Conservation (phyloP, 2,797 vertebrate species). For the Cetoscarus ocellatus region DNA sequence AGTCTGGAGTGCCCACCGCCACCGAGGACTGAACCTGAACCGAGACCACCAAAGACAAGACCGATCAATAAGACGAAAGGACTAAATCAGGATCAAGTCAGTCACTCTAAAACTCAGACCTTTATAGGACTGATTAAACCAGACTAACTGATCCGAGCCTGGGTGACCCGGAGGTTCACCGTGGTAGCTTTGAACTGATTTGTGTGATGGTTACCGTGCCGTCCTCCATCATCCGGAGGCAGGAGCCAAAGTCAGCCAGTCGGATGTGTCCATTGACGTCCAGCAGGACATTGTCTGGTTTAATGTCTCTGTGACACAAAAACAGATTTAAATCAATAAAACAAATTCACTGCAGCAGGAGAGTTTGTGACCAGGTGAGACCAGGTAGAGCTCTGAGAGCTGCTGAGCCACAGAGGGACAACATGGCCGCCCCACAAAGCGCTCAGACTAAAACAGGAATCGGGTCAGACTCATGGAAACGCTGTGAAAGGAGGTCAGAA, state of each 20-base stretch:
- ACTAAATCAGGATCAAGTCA: no score
- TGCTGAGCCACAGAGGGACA: not conserved
- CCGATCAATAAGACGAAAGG: no score
- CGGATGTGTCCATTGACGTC: slow-evolving; percentile 97
- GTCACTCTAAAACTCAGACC: no score
- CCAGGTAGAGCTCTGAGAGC: not conserved
- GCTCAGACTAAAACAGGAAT: slow-evolving; percentile 3
- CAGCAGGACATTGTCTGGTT: slow-evolving; percentile 96
- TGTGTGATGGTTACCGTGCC: slow-evolving; percentile 88
- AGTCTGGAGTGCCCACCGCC: slow-evolving; percentile 97
- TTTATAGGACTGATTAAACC: no score
- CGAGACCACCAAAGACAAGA: not conserved
- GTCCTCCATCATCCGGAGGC: slow-evolving; percentile 95
- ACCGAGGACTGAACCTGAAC: slow-evolving; percentile 96
- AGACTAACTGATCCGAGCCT: no score
- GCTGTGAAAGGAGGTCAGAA: not conserved
- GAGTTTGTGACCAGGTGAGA: not conserved
- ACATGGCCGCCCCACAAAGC: not conserved
- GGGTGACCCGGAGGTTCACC: no score
- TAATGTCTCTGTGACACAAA: slow-evolving; percentile 88
- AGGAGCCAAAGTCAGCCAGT: slow-evolving; percentile 97
- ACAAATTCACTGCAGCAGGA: not conserved
- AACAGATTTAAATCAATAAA: not conserved
- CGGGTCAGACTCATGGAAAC: not conserved
- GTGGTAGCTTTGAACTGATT: no score